A percentile compares a stretch with the other conserved stretches of the same genome.
Conservation (phyloP, 1,140 invertebrate species). For the Drosophila suzukii region DNA sequence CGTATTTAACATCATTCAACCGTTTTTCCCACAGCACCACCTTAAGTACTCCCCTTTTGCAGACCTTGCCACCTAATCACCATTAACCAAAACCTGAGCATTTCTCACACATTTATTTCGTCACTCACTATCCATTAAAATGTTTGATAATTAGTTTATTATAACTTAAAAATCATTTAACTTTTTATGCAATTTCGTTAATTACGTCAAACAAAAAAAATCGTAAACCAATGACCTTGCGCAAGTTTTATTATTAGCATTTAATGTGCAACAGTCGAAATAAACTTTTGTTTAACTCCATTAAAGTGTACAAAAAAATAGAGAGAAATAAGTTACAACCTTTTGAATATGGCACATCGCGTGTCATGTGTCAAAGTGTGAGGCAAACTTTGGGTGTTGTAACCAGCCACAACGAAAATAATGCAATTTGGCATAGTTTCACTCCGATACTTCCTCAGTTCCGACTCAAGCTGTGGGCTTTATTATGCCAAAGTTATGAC, state of each 20-base stretch:
- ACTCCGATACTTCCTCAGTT: conserved; percentile 54
- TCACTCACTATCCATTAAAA: conserved; percentile 11
- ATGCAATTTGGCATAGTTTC: conserved; percentile 72
- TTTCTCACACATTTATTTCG: conserved; percentile 15
- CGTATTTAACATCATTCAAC: neutral
- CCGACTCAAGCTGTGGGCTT: conserved; percentile 16
- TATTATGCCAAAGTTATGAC: conserved; percentile 67
- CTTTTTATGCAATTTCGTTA: conserved; percentile 35
- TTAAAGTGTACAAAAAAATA: conserved; percentile 20
- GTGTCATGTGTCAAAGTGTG: conserved; percentile 74
- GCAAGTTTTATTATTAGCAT: conserved; percentile 18
- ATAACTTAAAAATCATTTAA: conserved; percentile 9
- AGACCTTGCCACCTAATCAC: neutral
- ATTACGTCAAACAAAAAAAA: conserved; percentile 26
- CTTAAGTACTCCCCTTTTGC: conserved; percentile 5
- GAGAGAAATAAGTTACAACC: conserved; percentile 7
- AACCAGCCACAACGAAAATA: conserved; percentile 37
- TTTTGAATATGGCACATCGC: conserved; percentile 56
- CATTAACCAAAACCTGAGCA: conserved; percentile 5
- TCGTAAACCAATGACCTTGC: conserved; percentile 36
- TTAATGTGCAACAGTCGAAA: conserved; percentile 34
- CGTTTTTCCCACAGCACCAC: conserved; percentile 4
- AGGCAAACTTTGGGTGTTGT: conserved; percentile 37
- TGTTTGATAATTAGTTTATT: conserved; percentile 16
- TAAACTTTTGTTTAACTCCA: conserved; percentile 32